Evolutionary conservation across 2,888 invertebrate species (phyloP).

Genomic region (Thymelicus sylvestris): DNA sequence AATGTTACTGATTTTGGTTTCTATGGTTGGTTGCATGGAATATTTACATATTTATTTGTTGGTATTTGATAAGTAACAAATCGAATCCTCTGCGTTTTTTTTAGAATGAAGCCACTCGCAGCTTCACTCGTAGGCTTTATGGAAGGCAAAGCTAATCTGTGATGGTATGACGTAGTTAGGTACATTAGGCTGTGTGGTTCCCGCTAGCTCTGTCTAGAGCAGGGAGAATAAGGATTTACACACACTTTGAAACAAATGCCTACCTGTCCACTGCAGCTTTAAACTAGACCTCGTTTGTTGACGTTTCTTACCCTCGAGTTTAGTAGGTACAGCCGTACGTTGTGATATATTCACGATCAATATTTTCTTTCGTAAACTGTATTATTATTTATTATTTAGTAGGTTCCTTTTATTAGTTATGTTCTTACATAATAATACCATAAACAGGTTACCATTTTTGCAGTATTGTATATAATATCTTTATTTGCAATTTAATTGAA

Average conservation of each 20-base stretch:
- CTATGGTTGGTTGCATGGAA: too few relatives aligned
- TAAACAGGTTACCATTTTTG: slow-evolving; percentile 49
- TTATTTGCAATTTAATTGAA: slow-evolving; percentile 42
- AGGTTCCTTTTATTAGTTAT: slow-evolving; percentile 58
- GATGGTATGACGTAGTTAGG: slow-evolving; percentile 80
- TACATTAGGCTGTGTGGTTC: slow-evolving; percentile 71
- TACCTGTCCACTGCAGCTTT: slow-evolving; percentile 56
- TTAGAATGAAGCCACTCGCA: slow-evolving; percentile 50
- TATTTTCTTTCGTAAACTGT: background rate
- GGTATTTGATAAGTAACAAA: background rate
- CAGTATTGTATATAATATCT: slow-evolving; percentile 52
- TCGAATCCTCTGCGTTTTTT: slow-evolving; percentile 2
- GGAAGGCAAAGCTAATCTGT: slow-evolving; percentile 80
- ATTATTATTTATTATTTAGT: slow-evolving; percentile 23
- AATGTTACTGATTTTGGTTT: slow-evolving; percentile 1
- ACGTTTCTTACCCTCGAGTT: slow-evolving; percentile 37
- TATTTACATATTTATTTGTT: background rate
- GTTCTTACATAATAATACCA: slow-evolving; percentile 43
- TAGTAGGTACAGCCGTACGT: slow-evolving; percentile 9
- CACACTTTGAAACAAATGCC: slow-evolving; percentile 47
- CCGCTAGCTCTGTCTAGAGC: slow-evolving; percentile 54
- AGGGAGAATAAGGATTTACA: slow-evolving; percentile 40
- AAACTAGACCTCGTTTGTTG: slow-evolving; percentile 49
- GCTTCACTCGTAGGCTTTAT: slow-evolving; percentile 66
- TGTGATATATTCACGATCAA: slow-evolving; percentile 26